Evolutionary conservation across 2,888 invertebrate genomes (phyloP), one percentile per base, ranked within the genome.

Genomic region (Fragum sueziense): DNA sequence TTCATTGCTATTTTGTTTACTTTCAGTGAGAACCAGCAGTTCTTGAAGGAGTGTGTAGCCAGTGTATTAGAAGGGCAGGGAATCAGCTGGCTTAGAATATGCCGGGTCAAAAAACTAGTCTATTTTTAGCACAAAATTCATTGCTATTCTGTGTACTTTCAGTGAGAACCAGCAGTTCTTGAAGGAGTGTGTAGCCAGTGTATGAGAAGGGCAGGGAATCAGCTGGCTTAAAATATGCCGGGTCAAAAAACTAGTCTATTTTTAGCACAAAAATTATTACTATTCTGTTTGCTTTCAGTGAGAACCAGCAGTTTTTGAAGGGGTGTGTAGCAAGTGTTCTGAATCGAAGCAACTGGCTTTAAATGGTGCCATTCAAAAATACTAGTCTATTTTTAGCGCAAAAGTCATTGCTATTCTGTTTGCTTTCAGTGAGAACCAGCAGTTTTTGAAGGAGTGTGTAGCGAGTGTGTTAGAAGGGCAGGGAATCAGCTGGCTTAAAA

Each of bases 331-430:
- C 95, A 91, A 96, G 96, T 93, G 97, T 98, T 1, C 93, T 98
- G 3, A 97, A 98, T 93, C 98, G 98, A 0, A 97, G 99, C 0
- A 98, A 99, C 25, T 99, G 99, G 98, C 94, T 99, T 67, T 98
- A 99, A 92, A 94, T 98, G 25, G n/a, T 97, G 97, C 91, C 95
- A 98, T 31, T 94, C 99, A 69, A 97, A 97, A 92, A 98, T 98
- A 91, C 94, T 99, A n/a, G n/a, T 71, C 17, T 54, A 22, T 52
- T n/a, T n/a, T n/a, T n/a, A n/a, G n/a, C n/a, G 37, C 37, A 37
- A 37, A 52, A 52, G 52, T 52, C 7, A 52, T 20, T 52, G n/a
- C n/a, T 52, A 68, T 57, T 68, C 62, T 70, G 54, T 72, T 22
- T 59, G 20, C 33, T 74, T 76, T 33, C 87, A 94, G 94, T 88